These are phyloP conservation scores for Pissodes strobi DNA, from an alignment of 1,140 invertebrate species.

Conservation along the genomic window DNA sequence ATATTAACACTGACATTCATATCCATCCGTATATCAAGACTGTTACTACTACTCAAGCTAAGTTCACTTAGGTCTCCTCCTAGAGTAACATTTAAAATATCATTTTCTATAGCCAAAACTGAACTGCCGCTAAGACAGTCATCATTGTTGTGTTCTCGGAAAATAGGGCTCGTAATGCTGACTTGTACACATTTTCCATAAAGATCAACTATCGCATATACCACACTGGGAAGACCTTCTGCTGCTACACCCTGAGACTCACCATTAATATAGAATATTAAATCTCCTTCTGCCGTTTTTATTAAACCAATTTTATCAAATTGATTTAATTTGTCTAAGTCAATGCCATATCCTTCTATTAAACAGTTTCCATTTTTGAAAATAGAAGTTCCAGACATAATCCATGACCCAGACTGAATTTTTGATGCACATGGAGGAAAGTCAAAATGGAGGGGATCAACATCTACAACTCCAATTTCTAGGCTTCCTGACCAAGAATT, in stretches of 20 bases:
- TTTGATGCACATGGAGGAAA: conserved; percentile 83
- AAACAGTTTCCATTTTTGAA: conserved; percentile 79
- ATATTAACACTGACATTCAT: conserved; percentile 53
- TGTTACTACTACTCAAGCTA: conserved; percentile 55
- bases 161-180: conserved; percentile 60
- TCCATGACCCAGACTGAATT: conserved; percentile 83
- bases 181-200: conserved; percentile 94
- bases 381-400: conserved; percentile 84
- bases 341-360: conserved; percentile 82
- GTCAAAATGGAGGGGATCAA: conserved; percentile 79
- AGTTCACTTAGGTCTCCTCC: conserved; percentile 54
- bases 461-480: conserved; percentile 88
- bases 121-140: conserved; percentile 55
- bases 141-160: conserved; percentile 55
- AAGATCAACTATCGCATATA: conserved; percentile 88
- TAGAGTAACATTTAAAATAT: conserved; percentile 54
- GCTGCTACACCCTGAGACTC: conserved; percentile 85
- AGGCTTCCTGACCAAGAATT: conserved; percentile 88
- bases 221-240: conserved; percentile 70
- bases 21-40: conserved; percentile 55
- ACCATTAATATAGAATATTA: conserved; percentile 90
- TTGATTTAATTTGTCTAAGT: conserved; percentile 82
- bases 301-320: conserved; percentile 85
- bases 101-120: conserved; percentile 55
- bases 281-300: conserved; percentile 76